Evolutionary conservation across 2,113 vertebrate genomes (phyloP).

Genomic region (Corvus cornix): DNA sequence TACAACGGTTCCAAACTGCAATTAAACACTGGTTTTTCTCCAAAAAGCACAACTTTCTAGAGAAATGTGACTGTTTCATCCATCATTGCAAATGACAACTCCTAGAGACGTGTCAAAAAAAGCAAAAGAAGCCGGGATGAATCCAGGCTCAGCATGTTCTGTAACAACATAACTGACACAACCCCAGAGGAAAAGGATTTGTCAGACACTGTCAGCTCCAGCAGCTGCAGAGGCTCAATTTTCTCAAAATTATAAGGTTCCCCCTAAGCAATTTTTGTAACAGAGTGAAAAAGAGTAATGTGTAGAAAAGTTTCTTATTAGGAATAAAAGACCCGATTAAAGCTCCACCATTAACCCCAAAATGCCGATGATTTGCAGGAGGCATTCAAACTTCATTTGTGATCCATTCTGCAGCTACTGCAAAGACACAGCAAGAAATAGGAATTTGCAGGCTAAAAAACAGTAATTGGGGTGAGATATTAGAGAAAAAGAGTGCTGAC

Average conservation of each 20-base stretch:
- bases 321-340: background rate
- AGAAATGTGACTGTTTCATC: background rate
- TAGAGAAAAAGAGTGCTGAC: no score
- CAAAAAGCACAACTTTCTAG: background rate
- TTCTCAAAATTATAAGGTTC: constrained; percentile 16
- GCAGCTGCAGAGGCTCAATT: background rate
- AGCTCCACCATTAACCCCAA: background rate
- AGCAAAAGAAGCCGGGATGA: background rate
- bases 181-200: background rate
- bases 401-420: background rate
- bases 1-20: background rate
- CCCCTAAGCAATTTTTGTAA: background rate
- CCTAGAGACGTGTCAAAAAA: background rate
- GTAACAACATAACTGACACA: constrained; percentile 12
- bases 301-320: background rate
- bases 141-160: constrained; percentile 7
- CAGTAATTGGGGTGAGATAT: accelerated
- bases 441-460: background rate
- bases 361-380: background rate
- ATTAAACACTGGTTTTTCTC: background rate
- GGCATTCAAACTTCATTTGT: background rate
- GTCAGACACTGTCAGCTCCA: constrained; percentile 6
- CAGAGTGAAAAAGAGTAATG: background rate
- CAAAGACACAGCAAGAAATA: background rate
- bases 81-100: background rate